Percentiles rank a stretch among this genome's conserved stretches.
Evolutionary conservation across 1,140 invertebrate species (phyloP).

Genomic region (Cecropterus lyciades): DNA sequence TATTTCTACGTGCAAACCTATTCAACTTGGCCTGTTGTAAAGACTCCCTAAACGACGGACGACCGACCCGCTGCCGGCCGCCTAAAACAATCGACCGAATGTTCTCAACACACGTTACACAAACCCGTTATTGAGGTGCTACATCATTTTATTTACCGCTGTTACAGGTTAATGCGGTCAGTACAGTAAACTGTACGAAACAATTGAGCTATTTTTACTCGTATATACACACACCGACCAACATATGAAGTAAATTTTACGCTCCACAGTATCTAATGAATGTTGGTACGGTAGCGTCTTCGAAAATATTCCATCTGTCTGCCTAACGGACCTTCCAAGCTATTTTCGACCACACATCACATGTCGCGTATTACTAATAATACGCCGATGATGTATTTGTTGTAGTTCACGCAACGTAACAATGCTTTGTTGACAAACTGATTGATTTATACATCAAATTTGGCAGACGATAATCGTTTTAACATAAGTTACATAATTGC

Average conservation of each 20-base stretch:
- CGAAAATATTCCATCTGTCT: conserved; percentile 28
- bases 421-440: conserved; percentile 59
- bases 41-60: conserved; percentile 55
- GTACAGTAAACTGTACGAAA: conserved; percentile 70
- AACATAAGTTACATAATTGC: conserved; percentile 60
- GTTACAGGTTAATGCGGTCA: conserved; percentile 72
- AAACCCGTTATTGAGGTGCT: conserved; percentile 71
- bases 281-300: conserved; percentile 8
- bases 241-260: conserved; percentile 33
- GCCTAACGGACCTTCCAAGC: conserved; percentile 18
- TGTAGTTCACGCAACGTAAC: conserved; percentile 41
- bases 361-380: conserved; percentile 39
- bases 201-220: conserved; percentile 70
- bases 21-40: conserved; percentile 36
- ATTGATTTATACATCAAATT: conserved; percentile 66
- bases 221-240: conserved; percentile 36
- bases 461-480: conserved; percentile 61
- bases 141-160: conserved; percentile 80
- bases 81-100: conserved; percentile 77
- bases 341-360: conserved; percentile 34
- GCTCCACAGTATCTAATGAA: conserved; percentile 21
- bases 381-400: conserved; percentile 51
- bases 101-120: conserved; percentile 68
- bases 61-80: conserved; percentile 52
- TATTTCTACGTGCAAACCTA: not conserved